Evolutionary conservation across 2,113 vertebrate genomes (phyloP), one percentile per base, ranked within the genome.

Genomic region (Misgurnus mizolepis): DNA sequence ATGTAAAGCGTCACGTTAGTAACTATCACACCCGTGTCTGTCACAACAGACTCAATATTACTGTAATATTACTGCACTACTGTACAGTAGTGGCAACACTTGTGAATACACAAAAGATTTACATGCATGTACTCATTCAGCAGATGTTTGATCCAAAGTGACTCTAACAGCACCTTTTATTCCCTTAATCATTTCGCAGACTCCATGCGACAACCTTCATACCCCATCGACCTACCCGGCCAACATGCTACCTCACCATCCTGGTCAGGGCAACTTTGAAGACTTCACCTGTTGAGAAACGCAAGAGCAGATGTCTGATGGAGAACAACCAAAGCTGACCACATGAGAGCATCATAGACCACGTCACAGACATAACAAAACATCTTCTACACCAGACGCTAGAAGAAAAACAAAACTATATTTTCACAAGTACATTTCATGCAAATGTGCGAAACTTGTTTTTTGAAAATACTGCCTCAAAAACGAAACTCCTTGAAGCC

Each of bases 231-330:
- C 95, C 3, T 99, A 98, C 72, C 92, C 96, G 73, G 96, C 95
- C 91, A 99, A 99, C 94, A 98, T 99, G 94, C 95, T 98, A 96
- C 97, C 98, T 97, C 98, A 98, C 78, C 98, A 98, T 91, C 96
- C 97, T 0, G 96, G 92, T 86, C 95, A 98, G 92, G 95, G 95
- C 86, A 98, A 98, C 85, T 99, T 99, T 80, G 98, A 98, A 90
- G 98, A 99, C 94, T 99, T 99, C 94, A 98, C 98, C 88, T 99
- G 98, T 93, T 99, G 95, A 97, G 90, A 78, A 66, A 64, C 58
- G 7, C 47, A 14, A 78, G 71, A 56, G 79, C 56, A 78, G 27
- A 22, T 22, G 86, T 84, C 78, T 85, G 7, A 82, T 39, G 82
- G 86, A 88, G 80, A 89, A 85, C 91, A 91, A 92, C 90, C 91